Evolutionary conservation across 2,888 invertebrate genomes (phyloP).

Genomic region (Patella depressa): DNA sequence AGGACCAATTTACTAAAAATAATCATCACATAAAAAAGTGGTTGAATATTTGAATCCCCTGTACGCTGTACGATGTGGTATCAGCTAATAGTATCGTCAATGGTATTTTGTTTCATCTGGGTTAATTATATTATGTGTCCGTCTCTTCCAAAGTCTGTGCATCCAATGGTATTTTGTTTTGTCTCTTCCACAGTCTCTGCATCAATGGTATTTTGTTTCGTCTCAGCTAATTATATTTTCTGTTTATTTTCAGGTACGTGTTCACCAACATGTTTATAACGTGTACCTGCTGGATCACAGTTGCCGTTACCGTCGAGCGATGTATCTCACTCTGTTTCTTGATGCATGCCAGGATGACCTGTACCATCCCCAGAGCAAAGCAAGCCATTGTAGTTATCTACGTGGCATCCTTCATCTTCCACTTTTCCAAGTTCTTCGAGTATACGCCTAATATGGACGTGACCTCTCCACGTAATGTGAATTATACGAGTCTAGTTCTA

Average conservation of each 20-base stretch:
- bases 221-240: background rate
- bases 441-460: conserved; percentile 41
- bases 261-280: conserved; percentile 46
- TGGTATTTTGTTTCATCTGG: too few relatives aligned
- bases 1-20: too few relatives aligned
- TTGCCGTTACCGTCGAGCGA: conserved; percentile 50
- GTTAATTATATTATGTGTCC: too few relatives aligned
- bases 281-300: conserved; percentile 53
- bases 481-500: conserved; percentile 32
- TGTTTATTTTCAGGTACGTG: conserved; percentile 38
- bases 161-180: too few relatives aligned
- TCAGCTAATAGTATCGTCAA: too few relatives aligned
- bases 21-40: too few relatives aligned
- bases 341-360: conserved; percentile 40
- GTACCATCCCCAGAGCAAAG: conserved; percentile 43
- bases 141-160: too few relatives aligned
- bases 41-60: too few relatives aligned
- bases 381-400: conserved; percentile 42
- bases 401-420: conserved; percentile 41
- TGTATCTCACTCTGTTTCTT: conserved; percentile 50
- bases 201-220: too few relatives aligned
- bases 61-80: too few relatives aligned
- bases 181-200: too few relatives aligned
- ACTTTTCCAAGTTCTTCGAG: conserved; percentile 48
- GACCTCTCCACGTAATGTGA: conserved; percentile 15